Conservation (phyloP, 2,888 invertebrate species). For the Drosophila macrospina region DNA sequence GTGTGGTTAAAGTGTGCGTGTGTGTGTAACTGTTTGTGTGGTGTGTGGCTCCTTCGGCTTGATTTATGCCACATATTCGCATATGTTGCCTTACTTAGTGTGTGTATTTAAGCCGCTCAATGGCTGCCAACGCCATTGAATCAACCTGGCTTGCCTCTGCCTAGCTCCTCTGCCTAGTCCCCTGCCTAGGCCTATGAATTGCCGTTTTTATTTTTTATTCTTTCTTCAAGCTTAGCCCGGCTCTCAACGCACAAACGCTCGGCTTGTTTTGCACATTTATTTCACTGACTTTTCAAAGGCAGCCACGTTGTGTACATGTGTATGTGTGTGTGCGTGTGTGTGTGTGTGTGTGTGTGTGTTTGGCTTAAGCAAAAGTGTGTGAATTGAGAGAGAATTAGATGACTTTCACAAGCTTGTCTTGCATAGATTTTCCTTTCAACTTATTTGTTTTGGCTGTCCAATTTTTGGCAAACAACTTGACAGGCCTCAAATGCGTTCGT, state of each 20-base stretch:
- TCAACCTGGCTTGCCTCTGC: constrained; percentile 55
- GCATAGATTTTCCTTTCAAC: constrained; percentile 62
- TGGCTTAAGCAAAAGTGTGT: constrained; percentile 51
- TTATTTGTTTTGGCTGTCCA: constrained; percentile 63
- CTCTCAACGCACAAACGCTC: constrained; percentile 36
- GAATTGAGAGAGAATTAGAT: constrained; percentile 68
- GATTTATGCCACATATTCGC: constrained; percentile 71
- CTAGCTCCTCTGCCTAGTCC: too few species aligned
- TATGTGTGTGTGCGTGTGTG: constrained; percentile 3
- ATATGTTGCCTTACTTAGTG: constrained; percentile 45
- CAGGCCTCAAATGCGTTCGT: constrained; percentile 33
- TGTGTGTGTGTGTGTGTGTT: constrained; percentile 32
- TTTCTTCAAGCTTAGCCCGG: constrained; percentile 57
- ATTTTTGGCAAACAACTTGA: constrained; percentile 67
- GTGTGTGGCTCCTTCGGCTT: constrained; percentile 52
- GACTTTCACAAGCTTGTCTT: constrained; percentile 55
- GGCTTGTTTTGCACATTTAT: constrained; percentile 65
- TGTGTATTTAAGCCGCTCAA: constrained; percentile 73
- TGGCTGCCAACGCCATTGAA: constrained; percentile 72
- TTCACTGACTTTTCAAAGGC: constrained; percentile 65
- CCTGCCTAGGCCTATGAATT: constrained; percentile 63
- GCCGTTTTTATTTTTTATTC: too few species aligned
- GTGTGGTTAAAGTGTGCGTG: neutral
- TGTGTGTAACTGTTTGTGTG: constrained; percentile 17
- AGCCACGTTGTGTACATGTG: constrained; percentile 17